Evolutionary conservation across 53 echinoderm and acorn worm species (phyloP).

Genomic region (Crossaster papposus): DNA sequence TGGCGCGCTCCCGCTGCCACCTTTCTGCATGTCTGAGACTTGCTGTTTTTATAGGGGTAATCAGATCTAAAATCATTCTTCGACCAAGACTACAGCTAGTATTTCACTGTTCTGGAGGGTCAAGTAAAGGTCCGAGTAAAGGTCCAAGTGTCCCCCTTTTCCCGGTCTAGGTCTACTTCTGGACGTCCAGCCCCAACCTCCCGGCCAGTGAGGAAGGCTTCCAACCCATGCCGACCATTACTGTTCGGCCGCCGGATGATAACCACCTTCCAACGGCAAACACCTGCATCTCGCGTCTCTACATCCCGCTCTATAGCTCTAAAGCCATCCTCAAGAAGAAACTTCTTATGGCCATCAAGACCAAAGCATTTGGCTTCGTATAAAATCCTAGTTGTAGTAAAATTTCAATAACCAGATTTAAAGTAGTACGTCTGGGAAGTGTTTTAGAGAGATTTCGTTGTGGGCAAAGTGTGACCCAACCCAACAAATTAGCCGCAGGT

Average conservation of each 20-base stretch:
- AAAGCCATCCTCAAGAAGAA: conserved; percentile 96
- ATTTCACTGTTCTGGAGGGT: neutral
- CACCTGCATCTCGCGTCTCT: conserved; percentile 97
- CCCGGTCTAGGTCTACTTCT: conserved; percentile 88
- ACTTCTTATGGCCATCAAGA: conserved; percentile 92
- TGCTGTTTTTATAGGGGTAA: too few species aligned
- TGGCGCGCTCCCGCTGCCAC: too few species aligned
- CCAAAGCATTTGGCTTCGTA: conserved; percentile 96
- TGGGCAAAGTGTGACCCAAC: too few species aligned
- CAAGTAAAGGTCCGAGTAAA: too few species aligned
- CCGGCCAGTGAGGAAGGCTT: conserved; percentile 99
- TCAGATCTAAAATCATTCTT: too few species aligned
- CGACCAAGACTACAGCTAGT: too few species aligned
- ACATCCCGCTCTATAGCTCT: conserved; percentile 97
- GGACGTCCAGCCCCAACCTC: conserved; percentile 98
- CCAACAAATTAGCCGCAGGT: too few species aligned
- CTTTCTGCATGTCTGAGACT: too few species aligned
- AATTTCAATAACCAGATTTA: too few species aligned
- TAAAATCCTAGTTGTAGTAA: conserved; percentile 13
- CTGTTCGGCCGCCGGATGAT: conserved; percentile 98
- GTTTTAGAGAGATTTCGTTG: too few species aligned
- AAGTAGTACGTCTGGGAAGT: too few species aligned
- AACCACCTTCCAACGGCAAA: conserved; percentile 98
- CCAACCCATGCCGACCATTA: conserved; percentile 98
- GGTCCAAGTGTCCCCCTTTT: neutral